Percentiles rank a stretch among this genome's conserved stretches.
These are phyloP conservation scores for Dreissena rostriformis DNA, from an alignment of 1,140 invertebrate genomes.

Conservation along the genomic window DNA sequence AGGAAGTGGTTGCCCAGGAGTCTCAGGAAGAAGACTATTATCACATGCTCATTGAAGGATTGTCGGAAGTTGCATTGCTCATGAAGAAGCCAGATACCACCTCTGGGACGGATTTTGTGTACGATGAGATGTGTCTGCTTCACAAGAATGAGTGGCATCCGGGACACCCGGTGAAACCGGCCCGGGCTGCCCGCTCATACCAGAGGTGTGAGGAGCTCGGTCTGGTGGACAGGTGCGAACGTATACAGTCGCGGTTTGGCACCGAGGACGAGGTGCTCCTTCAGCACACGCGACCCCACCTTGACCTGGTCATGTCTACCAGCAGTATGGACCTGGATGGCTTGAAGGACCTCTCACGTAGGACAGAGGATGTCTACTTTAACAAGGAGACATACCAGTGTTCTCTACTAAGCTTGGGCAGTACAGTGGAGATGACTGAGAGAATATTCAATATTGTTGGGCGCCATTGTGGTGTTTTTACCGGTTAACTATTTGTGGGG, in stretches of 20 bases:
- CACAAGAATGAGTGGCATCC: constrained; percentile 92
- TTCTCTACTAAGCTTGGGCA: too few relatives aligned
- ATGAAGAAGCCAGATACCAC: constrained; percentile 44
- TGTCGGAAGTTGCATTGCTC: too few relatives aligned
- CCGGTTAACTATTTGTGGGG: too few relatives aligned
- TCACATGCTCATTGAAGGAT: too few relatives aligned
- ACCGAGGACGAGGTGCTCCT: constrained; percentile 88
- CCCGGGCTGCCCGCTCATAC: constrained; percentile 87
- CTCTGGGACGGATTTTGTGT: constrained; percentile 88
- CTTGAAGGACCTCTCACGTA: constrained; percentile 87
- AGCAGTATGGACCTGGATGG: constrained; percentile 82
- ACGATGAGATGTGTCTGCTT: constrained; percentile 88
- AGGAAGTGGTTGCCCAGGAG: too few relatives aligned
- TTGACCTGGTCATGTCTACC: constrained; percentile 87
- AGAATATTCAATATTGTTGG: too few relatives aligned
- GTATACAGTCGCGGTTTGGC: constrained; percentile 83
- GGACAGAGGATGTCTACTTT: constrained; percentile 93
- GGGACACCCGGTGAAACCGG: constrained; percentile 91
- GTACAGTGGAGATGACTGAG: too few relatives aligned
- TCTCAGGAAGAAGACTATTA: too few relatives aligned
- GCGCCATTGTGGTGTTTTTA: too few relatives aligned
- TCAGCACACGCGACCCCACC: constrained; percentile 83
- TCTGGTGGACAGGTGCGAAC: constrained; percentile 86
- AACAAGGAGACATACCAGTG: too few relatives aligned
- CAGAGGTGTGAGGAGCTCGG: constrained; percentile 89